These are phyloP conservation scores for Poeciliopsis gracilis DNA, from an alignment of 2,797 vertebrate genomes.

Conservation along the genomic window DNA sequence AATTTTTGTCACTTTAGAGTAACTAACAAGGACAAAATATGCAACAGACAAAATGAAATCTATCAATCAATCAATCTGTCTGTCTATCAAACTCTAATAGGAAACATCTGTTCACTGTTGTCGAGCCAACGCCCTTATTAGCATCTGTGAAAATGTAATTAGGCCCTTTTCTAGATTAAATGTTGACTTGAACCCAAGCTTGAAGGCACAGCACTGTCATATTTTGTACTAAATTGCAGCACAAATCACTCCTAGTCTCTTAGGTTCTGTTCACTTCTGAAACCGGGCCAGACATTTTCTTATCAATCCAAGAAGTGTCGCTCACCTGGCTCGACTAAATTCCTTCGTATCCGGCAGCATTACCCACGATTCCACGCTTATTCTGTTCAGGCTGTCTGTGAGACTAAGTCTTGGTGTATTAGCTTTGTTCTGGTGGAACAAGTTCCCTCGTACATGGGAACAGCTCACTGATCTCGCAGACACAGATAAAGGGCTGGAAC, in stretches of 20 bases:
- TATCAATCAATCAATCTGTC: neutral
- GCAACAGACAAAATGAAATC: too few relatives aligned
- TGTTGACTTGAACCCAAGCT: neutral
- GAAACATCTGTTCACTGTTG: constrained; percentile 66
- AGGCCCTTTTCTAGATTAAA: neutral
- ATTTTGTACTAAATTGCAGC: neutral
- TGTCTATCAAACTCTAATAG: constrained; percentile 32
- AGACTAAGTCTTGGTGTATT: constrained; percentile 18
- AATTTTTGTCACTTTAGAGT: too few relatives aligned
- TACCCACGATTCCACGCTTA: neutral
- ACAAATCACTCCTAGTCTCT: neutral
- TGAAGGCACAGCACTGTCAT: neutral
- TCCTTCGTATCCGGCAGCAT: neutral
- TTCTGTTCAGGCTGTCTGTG: neutral
- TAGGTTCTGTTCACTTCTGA: neutral
- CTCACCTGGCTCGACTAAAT: constrained; percentile 1
- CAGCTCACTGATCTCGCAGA: constrained; percentile 55
- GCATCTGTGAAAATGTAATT: constrained; percentile 44
- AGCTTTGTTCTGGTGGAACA: constrained; percentile 35
- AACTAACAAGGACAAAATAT: too few relatives aligned
- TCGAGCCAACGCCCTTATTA: constrained; percentile 61
- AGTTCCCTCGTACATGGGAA: constrained; percentile 53
- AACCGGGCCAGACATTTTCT: neutral
- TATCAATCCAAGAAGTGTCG: neutral
- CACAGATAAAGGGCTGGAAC: constrained; percentile 71